Conservation (phyloP, 2,888 invertebrate species). For the Aphrophora alni region DNA sequence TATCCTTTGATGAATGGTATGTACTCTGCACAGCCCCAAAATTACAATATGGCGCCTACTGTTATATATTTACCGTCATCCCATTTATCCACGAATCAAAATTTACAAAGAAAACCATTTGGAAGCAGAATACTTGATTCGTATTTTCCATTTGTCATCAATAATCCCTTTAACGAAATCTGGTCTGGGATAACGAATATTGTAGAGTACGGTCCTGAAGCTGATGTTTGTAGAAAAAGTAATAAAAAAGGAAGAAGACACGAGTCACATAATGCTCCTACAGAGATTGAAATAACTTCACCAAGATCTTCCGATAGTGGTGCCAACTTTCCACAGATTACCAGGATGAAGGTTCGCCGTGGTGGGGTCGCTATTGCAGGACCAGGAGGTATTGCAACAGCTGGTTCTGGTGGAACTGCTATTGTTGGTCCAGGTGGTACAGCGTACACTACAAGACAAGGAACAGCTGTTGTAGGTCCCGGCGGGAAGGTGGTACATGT, state of each 20-base stretch:
- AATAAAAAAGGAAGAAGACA: slow-evolving; percentile 43
- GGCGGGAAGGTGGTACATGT: slow-evolving; percentile 74
- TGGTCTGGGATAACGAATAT: slow-evolving; percentile 52
- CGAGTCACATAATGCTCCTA: slow-evolving; percentile 12
- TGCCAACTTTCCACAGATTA: slow-evolving; percentile 49
- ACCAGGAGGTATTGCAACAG: slow-evolving; percentile 81
- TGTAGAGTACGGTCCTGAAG: slow-evolving; percentile 65
- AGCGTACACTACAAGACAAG: slow-evolving; percentile 76
- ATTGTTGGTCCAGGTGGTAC: slow-evolving; percentile 81
- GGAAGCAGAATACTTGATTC: slow-evolving; percentile 27
- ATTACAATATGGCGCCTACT: background rate
- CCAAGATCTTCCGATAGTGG: background rate
- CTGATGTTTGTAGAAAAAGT: slow-evolving; percentile 60
- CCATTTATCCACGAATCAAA: background rate
- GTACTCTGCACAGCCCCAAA: background rate
- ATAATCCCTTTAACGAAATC: slow-evolving; percentile 41
- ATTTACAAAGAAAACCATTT: slow-evolving; percentile 6
- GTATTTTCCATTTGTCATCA: slow-evolving; percentile 37
- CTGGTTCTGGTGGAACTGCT: slow-evolving; percentile 79
- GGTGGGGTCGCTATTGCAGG: slow-evolving; percentile 84
- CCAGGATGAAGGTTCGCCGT: slow-evolving; percentile 68
- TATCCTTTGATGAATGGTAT: background rate
- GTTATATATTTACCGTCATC: background rate
- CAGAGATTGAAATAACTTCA: slow-evolving; percentile 19
- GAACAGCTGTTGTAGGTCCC: slow-evolving; percentile 77